phyloP scores from a whole-genome alignment of 2,113 vertebrate species.

The Rhinoptilus africanus region DNA sequence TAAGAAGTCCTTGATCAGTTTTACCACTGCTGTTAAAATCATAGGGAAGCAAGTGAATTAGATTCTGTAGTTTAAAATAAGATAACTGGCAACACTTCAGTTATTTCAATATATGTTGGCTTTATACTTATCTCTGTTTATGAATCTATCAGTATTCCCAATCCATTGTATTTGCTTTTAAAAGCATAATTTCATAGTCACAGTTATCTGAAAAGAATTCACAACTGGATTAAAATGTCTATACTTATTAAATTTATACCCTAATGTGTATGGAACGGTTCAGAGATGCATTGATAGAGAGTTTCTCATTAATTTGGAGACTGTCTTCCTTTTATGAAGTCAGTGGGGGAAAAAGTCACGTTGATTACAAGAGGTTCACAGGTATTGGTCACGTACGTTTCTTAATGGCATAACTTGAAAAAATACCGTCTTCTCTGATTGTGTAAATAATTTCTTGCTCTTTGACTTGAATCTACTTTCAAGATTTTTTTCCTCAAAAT shows the following conservation, averaged over 20 bases:
- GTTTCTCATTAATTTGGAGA: background rate
- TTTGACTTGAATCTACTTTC: background rate
- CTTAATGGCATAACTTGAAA: background rate
- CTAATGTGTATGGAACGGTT: background rate
- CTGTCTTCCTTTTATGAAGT: background rate
- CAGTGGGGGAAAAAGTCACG: background rate
- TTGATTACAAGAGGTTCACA: background rate
- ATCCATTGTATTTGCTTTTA: background rate
- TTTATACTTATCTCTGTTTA: background rate
- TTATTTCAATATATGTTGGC: background rate
- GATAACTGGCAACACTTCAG: background rate
- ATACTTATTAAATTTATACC: background rate
- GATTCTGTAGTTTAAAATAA: background rate
- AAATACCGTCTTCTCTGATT: background rate
- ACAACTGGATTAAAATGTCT: background rate
- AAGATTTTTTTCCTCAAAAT: background rate
- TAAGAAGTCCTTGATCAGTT: background rate
- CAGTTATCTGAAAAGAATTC: background rate
- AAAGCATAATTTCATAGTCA: background rate
- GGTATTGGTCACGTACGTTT: background rate
- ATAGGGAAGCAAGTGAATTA: background rate
- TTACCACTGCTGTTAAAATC: background rate
- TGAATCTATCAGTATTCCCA: background rate
- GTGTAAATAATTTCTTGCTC: fast-evolving
- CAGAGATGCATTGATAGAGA: background rate